Conservation (phyloP, 2,888 invertebrate genomes). For the Thymelicus lineola region DNA sequence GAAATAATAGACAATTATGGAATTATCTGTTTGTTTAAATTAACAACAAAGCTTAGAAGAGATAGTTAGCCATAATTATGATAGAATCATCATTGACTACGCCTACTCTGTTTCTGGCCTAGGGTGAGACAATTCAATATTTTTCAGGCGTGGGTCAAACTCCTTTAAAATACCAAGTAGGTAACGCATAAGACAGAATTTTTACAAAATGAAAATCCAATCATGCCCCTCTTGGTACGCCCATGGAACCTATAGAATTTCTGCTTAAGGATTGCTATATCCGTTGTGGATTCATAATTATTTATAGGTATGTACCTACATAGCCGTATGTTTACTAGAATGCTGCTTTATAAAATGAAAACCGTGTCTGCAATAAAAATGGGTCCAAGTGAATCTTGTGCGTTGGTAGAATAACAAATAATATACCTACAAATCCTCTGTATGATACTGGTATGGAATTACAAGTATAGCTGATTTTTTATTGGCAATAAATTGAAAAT, state of each 20-base stretch:
- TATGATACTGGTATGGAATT: conserved; percentile 21
- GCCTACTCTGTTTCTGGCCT: too few relatives aligned
- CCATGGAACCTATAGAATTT: background rate
- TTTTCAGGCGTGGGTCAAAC: too few relatives aligned
- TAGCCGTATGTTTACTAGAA: conserved; percentile 29
- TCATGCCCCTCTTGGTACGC: too few relatives aligned
- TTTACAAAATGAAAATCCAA: too few relatives aligned
- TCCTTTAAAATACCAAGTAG: too few relatives aligned
- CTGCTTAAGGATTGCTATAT: conserved; percentile 28
- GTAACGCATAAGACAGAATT: too few relatives aligned
- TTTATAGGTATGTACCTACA: conserved; percentile 9
- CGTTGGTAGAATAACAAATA: conserved; percentile 32
- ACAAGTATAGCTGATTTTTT: conserved; percentile 1
- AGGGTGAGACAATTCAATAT: too few relatives aligned
- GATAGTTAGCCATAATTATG: too few relatives aligned
- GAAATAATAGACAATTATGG: too few relatives aligned
- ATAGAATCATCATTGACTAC: too few relatives aligned
- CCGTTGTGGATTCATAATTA: conserved; percentile 20
- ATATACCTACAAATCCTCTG: conserved; percentile 22
- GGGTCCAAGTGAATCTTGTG: conserved; percentile 37
- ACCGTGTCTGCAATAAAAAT: conserved; percentile 39
- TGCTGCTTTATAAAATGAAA: conserved; percentile 36
- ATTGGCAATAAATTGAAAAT: background rate
- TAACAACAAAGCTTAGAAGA: too few relatives aligned
- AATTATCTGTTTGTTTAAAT: too few relatives aligned